Evolutionary conservation across 2,888 invertebrate genomes (phyloP).

Genomic region (Busseola fusca): DNA sequence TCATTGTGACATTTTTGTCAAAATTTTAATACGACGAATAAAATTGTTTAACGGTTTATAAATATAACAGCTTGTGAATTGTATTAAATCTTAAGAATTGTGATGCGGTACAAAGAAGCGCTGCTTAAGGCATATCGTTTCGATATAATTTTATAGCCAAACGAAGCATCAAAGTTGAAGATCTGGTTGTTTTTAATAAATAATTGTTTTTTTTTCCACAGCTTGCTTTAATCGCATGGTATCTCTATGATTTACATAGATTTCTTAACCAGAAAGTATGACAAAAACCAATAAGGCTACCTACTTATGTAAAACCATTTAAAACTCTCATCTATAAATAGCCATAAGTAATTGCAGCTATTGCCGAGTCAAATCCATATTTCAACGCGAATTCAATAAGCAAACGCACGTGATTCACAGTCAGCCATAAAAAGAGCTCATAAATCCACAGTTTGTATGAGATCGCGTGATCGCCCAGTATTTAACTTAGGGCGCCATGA

Average conservation of each 20-base stretch:
- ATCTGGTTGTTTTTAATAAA: neutral
- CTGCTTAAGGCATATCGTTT: slow-evolving; percentile 11
- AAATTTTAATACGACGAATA: slow-evolving; percentile 55
- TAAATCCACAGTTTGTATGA: slow-evolving; percentile 70
- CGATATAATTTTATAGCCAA: neutral
- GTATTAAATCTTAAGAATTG: slow-evolving; percentile 37
- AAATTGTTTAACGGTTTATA: slow-evolving; percentile 60
- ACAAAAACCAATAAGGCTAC: slow-evolving; percentile 24
- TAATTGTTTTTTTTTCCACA: slow-evolving; percentile 6
- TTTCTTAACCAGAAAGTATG: slow-evolving; percentile 3
- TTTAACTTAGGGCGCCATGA: slow-evolving; percentile 81
- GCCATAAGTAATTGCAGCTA: slow-evolving; percentile 47
- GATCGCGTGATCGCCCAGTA: slow-evolving; percentile 79
- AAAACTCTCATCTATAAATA: slow-evolving; percentile 43
- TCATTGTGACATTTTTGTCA: slow-evolving; percentile 59
- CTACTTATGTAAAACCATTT: slow-evolving; percentile 41
- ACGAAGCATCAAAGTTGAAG: neutral
- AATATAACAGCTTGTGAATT: slow-evolving; percentile 46
- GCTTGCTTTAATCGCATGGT: slow-evolving; percentile 2
- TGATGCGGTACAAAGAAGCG: slow-evolving; percentile 6
- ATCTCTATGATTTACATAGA: slow-evolving; percentile 21
- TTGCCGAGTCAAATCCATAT: slow-evolving; percentile 55
- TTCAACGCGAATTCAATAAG: slow-evolving; percentile 60
- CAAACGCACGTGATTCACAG: slow-evolving; percentile 52
- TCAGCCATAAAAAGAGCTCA: slow-evolving; percentile 65